Evolutionary conservation across 2,113 vertebrate species (phyloP).

Genomic region (Spermophilus dauricus): DNA sequence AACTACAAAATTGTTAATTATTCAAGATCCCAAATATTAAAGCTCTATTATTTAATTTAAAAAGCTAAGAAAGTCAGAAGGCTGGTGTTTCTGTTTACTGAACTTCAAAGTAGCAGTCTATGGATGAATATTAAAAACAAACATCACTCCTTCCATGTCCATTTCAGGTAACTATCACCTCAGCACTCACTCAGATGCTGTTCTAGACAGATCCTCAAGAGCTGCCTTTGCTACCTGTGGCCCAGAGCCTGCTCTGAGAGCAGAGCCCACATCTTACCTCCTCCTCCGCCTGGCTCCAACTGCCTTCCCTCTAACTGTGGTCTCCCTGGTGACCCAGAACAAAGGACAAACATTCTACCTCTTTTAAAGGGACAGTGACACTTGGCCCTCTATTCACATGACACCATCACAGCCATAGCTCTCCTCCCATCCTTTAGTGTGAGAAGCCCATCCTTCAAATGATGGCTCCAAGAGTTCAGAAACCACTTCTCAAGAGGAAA

Average conservation of each 20-base stretch:
- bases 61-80: background rate
- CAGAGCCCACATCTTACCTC: background rate
- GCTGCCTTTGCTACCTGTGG: background rate
- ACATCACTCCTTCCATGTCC: background rate
- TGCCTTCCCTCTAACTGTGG: conserved; percentile 52
- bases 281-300: background rate
- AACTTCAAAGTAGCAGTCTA: too few relatives aligned
- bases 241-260: background rate
- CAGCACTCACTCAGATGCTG: background rate
- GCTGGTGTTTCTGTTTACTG: background rate
- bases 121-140: background rate
- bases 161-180: too few relatives aligned
- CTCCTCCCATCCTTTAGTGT: background rate
- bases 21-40: background rate
- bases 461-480: background rate
- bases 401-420: rapidly evolving
- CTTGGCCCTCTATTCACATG: background rate
- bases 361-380: conserved; percentile 62
- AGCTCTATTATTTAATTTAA: background rate
- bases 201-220: background rate
- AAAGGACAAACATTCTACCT: conserved; percentile 40
- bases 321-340: conserved; percentile 59
- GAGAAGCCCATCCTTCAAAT: background rate
- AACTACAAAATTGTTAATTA: background rate
- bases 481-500: background rate